Conservation (phyloP, 2,888 invertebrate genomes). For the Oscheius sp. region DNA sequence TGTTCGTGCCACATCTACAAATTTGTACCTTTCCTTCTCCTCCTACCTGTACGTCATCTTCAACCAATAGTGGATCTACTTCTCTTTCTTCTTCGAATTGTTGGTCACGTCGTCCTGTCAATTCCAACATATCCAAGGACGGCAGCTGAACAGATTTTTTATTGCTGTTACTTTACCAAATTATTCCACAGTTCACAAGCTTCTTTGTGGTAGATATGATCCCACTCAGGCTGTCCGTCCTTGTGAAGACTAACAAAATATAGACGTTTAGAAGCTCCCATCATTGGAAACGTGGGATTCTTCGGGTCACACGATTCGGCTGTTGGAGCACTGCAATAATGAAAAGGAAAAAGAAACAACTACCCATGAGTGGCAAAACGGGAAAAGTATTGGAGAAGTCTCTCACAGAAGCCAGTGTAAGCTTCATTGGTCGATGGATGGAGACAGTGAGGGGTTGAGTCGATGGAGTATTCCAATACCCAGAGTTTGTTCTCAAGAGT, state of each 20-base stretch:
- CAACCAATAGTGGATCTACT: constrained; percentile 16
- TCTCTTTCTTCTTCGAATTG: constrained; percentile 21
- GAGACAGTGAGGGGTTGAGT: constrained; percentile 29
- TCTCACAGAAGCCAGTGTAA: constrained; percentile 28
- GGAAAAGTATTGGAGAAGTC: constrained; percentile 30
- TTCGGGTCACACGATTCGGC: constrained; percentile 28
- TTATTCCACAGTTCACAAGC: constrained; percentile 23
- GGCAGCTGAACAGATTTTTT: constrained; percentile 10
- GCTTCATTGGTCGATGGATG: constrained; percentile 10
- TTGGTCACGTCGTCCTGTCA: constrained; percentile 15
- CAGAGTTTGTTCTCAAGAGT: constrained; percentile 25
- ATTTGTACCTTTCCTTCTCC: not conserved
- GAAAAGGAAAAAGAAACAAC: not conserved
- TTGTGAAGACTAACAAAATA: constrained; percentile 19
- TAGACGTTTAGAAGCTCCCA: constrained; percentile 20
- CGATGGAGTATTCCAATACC: constrained; percentile 34
- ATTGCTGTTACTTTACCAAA: not conserved
- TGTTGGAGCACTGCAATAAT: constrained; percentile 19
- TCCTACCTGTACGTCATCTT: constrained; percentile 24
- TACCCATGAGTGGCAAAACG: constrained; percentile 35
- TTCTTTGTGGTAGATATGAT: constrained; percentile 6
- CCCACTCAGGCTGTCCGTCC: constrained; percentile 27
- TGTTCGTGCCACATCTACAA: constrained; percentile 24
- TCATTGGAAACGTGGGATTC: constrained; percentile 28
- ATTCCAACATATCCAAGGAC: constrained; percentile 22